A percentile compares a stretch with the other conserved stretches of the same genome.
Conservation (phyloP, 2,113 vertebrate species). For the Colinus virginianus region DNA sequence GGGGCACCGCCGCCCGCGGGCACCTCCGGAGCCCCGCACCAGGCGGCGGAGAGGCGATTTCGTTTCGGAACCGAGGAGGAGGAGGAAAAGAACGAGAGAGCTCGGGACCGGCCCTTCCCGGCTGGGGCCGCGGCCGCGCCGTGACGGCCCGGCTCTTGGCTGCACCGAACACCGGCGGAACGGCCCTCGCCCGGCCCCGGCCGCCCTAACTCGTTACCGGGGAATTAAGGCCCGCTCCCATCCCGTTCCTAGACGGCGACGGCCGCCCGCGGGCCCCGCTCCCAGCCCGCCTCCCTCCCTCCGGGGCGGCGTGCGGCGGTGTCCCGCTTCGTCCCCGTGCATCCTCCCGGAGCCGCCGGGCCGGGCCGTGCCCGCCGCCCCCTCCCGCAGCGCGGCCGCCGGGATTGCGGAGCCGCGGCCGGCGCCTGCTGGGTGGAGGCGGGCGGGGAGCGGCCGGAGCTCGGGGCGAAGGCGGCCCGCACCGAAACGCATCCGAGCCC, state of each 20-base stretch:
- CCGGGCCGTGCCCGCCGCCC: not conserved
- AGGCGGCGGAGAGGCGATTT: not conserved
- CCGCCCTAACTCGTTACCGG: not conserved
- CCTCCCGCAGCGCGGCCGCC: not conserved
- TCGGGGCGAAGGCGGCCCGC: not conserved
- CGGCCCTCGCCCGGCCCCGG: not conserved
- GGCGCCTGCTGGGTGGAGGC: not conserved
- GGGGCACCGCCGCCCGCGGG: not conserved
- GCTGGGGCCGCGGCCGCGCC: not conserved
- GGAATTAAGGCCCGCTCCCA: not conserved
- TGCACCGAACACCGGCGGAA: not conserved
- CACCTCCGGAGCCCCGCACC: not conserved
- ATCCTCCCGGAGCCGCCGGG: not conserved
- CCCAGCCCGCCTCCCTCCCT: not conserved
- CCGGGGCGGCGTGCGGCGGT: not conserved
- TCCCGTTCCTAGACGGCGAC: constrained; percentile 32
- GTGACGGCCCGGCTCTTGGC: not conserved
- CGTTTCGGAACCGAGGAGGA: not conserved
- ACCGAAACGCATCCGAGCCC: not conserved
- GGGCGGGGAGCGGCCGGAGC: not conserved
- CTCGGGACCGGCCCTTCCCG: not conserved
- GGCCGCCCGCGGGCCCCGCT: not conserved
- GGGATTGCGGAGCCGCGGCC: not conserved
- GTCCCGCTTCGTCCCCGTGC: not conserved
- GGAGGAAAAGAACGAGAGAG: not conserved